phyloP scores from a whole-genome alignment of 2,888 invertebrate genomes.

The Epirrita christyi region DNA sequence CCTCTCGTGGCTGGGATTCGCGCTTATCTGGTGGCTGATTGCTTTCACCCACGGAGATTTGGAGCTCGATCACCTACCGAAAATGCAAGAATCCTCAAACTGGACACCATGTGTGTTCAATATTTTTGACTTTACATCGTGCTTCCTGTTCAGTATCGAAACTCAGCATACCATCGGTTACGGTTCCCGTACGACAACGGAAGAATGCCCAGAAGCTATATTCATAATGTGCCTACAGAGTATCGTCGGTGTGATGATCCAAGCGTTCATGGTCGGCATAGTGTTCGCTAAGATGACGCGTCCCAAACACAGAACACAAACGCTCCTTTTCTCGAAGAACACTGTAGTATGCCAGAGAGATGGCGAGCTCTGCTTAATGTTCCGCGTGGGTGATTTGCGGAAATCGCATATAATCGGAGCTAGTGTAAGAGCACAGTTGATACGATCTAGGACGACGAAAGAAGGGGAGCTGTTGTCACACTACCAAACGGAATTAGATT shows the following conservation, averaged over 20 bases:
- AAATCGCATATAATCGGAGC: slow-evolving; percentile 96
- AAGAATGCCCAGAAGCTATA: slow-evolving; percentile 95
- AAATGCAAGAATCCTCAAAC: slow-evolving; percentile 75
- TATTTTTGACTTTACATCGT: slow-evolving; percentile 92
- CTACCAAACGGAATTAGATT: slow-evolving; percentile 90
- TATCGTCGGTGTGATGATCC: slow-evolving; percentile 93
- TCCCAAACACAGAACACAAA: slow-evolving; percentile 96
- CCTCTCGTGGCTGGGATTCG: slow-evolving; percentile 93
- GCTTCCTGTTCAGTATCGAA: slow-evolving; percentile 96
- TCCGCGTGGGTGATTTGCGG: slow-evolving; percentile 95
- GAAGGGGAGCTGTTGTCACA: slow-evolving; percentile 94
- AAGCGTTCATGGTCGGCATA: slow-evolving; percentile 91
- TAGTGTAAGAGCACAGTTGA: slow-evolving; percentile 92
- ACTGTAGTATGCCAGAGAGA: slow-evolving; percentile 94
- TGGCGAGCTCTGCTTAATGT: slow-evolving; percentile 92
- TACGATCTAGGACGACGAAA: slow-evolving; percentile 91
- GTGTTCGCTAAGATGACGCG: slow-evolving; percentile 96
- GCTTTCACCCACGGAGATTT: slow-evolving; percentile 94
- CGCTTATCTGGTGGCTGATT: slow-evolving; percentile 94
- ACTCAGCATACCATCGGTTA: slow-evolving; percentile 97
- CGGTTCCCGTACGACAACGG: slow-evolving; percentile 93
- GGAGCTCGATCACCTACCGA: slow-evolving; percentile 83
- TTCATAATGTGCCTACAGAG: slow-evolving; percentile 96
- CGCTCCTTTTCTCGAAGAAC: slow-evolving; percentile 93
- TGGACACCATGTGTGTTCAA: slow-evolving; percentile 93